Conservation (phyloP, 2,797 vertebrate genomes). For the Taeniopygia guttata region DNA sequence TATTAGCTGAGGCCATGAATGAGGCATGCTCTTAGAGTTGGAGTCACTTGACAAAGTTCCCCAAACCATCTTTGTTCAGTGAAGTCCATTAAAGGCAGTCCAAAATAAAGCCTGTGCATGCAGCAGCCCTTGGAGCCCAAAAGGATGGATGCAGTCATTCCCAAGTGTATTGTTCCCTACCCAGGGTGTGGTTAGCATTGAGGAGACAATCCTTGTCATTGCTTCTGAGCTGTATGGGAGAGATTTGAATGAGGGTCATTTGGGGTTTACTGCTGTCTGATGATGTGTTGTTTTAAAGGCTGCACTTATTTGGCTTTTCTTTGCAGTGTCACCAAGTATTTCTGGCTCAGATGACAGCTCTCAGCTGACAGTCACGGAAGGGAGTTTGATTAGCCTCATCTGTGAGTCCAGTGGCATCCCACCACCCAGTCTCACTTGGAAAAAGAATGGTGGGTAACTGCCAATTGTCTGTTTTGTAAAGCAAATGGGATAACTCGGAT, state of each 20-base stretch:
- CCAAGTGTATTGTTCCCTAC: background rate
- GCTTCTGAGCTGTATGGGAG: background rate
- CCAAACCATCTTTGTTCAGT: background rate
- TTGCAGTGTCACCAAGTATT: constrained; percentile 89
- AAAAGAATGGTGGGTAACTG: constrained; percentile 82
- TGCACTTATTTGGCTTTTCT: background rate
- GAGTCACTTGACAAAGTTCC: background rate
- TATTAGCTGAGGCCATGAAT: background rate
- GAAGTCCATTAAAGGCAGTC: background rate
- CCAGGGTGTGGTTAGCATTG: background rate
- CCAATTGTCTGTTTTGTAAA: background rate
- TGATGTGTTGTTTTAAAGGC: background rate
- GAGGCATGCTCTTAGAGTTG: background rate
- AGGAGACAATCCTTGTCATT: background rate
- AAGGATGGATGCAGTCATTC: background rate
- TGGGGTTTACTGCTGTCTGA: background rate
- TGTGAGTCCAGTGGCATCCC: constrained; percentile 96
- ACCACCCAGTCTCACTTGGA: constrained; percentile 90
- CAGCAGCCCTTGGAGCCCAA: background rate
- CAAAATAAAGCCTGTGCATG: background rate
- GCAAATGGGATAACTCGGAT: background rate
- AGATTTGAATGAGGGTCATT: background rate
- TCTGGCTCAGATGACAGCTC: constrained; percentile 81
- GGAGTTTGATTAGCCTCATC: constrained; percentile 83
- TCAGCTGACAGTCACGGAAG: constrained; percentile 86